Percentiles rank a stretch among this genome's conserved stretches.
Evolutionary conservation across 1,140 invertebrate species (phyloP).

Genomic region (Varroa destructor): DNA sequence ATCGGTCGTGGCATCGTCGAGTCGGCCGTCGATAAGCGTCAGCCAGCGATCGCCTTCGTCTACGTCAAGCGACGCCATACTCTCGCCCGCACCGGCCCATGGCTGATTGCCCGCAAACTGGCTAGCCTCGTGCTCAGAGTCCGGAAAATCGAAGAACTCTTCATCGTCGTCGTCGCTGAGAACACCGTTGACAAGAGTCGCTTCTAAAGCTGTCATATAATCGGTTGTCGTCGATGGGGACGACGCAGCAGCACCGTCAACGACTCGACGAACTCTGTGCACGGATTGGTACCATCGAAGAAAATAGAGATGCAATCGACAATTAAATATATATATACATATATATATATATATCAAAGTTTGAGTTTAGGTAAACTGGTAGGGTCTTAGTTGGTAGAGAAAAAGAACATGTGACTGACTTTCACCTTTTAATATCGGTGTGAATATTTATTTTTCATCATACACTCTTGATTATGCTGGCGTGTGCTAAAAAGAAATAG

Average conservation of each 20-base stretch:
- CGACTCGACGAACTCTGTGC: conserved; percentile 5
- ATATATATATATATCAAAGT: too few species aligned
- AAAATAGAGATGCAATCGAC: too few species aligned
- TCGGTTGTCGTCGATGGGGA: not conserved
- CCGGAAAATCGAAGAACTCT: conserved; percentile 30
- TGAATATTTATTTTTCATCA: too few species aligned
- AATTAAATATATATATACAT: too few species aligned
- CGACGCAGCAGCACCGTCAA: not conserved
- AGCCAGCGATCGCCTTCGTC: conserved; percentile 4
- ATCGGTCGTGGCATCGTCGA: conserved; percentile 20
- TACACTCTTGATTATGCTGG: too few species aligned
- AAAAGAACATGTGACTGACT: too few species aligned
- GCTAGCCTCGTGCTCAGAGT: conserved; percentile 15
- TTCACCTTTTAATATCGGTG: too few species aligned
- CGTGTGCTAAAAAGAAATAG: too few species aligned
- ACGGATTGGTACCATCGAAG: too few species aligned
- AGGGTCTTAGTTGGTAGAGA: too few species aligned
- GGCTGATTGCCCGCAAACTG: conserved; percentile 34
- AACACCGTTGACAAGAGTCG: conserved; percentile 19
- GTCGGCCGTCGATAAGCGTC: not conserved
- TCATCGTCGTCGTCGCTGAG: conserved; percentile 32
- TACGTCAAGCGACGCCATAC: conserved; percentile 36
- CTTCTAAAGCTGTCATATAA: conserved; percentile 12
- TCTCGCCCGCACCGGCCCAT: conserved; percentile 19
- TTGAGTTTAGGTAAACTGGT: too few species aligned